Evolutionary conservation across 1,140 invertebrate genomes (phyloP), one percentile per base, ranked within the genome.

Genomic region (Antheraea mylitta): DNA sequence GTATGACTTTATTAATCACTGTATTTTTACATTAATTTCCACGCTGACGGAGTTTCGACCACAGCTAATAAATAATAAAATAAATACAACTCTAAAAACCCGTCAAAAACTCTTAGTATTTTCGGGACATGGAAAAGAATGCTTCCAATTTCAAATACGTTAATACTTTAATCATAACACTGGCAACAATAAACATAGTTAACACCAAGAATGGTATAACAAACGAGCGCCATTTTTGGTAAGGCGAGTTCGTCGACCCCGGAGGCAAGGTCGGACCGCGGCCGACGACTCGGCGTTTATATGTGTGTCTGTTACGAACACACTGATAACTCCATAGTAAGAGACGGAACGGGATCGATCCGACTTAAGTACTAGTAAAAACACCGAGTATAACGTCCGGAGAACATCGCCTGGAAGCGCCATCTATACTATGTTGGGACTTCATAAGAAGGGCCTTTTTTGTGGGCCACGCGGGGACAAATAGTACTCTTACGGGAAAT

Each of bases 221-320:
- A 11, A 53, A 53, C 11, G 11, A 53, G 45, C 45, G 45, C 45
- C 45, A 53, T 37, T 87, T 87, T 87, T 74, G 82, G 83, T 80
- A 19, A 37, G 37, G 60, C 36, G 72, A 80, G 85, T 79, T 86
- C 87, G 68, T 83, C 78, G 81, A 85, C 81, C 85, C 79, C 68
- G 45, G 67, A 73, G 75, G 79, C 87, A 89, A 89, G 87, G 87
- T 86, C 87, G 87, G 77, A 80, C 72, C 78, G 81, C 83, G 85
- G 83, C 66, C 84, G 75, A 78, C 86, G 84, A 85, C 80, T 83
- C 63, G 65, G 66, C 74, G 66, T 62, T 67, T 80, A 69, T 82
- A 18, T 59, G 19, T 68, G 67, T 63, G 64, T 66, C 63, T 18
- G 68, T 65, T 18, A 16, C 16, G 36, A 11, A 48, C 42, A 36